Base-by-base conservation (phyloP, 2,888 invertebrate species). In the Acrobeloides nanus region DNA sequence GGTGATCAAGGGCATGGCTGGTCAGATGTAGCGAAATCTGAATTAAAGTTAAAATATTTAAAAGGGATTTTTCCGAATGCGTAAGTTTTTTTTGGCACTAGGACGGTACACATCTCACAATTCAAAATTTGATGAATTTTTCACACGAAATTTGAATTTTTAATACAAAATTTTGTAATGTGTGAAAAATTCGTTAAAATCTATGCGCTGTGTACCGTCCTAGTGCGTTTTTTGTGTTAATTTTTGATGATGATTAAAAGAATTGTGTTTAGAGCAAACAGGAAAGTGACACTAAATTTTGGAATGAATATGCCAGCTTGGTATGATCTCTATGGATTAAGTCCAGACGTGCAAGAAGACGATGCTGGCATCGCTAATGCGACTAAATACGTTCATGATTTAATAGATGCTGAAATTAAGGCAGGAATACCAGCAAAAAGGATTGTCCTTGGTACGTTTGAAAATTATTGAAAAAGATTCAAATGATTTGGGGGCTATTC, bases 1-100 rank as follows among this genome's bases (percentile, higher is more conserved):
- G 72, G 72, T 15, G 72, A 72, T 46, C 65, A 63, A 37, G 72
- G 72, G 4, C 57, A 68, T 40, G 70, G 72, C 20, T 72, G 73
- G 72, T n/a, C n/a, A n/a, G n/a, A n/a, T n/a, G n/a, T n/a, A n/a
- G n/a, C n/a, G n/a, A n/a, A n/a, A n/a, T n/a, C n/a, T n/a, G n/a
- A n/a, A n/a, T n/a, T n/a, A n/a, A n/a, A n/a, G n/a, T n/a, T n/a
- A n/a, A n/a, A n/a, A n/a, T n/a, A n/a, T n/a, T n/a, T n/a, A n/a
- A n/a, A n/a, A n/a, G n/a, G n/a, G n/a, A 62, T 71, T 38, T 64
- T 65, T 27, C 71, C 71, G 0, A 65, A 62, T 47, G 67, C 71
- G 65, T 65, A 39, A 44, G 61, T 42, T 21, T 27, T 18, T 20
- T 18, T 38, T 51, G 25, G 21, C 26, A 20, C n/a, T n/a, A n/a